phyloP scores from a whole-genome alignment of 2,888 invertebrate genomes.

The Torymus aiolomorphi region DNA sequence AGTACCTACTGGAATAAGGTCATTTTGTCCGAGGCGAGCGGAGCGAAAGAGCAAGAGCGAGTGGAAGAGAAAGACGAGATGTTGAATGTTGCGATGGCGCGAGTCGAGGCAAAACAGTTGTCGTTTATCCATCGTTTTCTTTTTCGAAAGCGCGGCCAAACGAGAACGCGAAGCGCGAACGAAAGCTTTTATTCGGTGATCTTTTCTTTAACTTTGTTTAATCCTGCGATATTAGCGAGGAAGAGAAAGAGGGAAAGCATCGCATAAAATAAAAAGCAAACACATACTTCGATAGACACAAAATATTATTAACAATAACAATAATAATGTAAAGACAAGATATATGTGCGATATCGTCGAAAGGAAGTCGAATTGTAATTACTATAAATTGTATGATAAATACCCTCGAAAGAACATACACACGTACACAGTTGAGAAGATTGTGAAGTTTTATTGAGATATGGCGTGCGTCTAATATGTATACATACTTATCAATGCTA shows the following conservation, averaged over 20 bases:
- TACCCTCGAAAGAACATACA: background rate
- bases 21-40: slow-evolving; percentile 21
- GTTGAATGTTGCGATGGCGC: slow-evolving; percentile 23
- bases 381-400: slow-evolving; percentile 57
- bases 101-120: background rate
- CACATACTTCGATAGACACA: slow-evolving; percentile 28
- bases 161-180: background rate
- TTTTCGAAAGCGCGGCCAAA: slow-evolving; percentile 1
- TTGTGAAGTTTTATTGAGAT: slow-evolving; percentile 20
- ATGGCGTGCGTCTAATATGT: slow-evolving; percentile 55
- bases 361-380: slow-evolving; percentile 59
- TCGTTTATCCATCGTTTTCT: background rate
- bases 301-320: slow-evolving; percentile 41
- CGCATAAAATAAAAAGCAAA: background rate
- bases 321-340: slow-evolving; percentile 16
- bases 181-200: slow-evolving; percentile 15
- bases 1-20: slow-evolving; percentile 31
- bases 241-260: slow-evolving; percentile 2
- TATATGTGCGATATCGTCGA: slow-evolving; percentile 49
- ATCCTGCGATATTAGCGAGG: slow-evolving; percentile 13
- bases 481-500: slow-evolving; percentile 59
- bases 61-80: slow-evolving; percentile 56
- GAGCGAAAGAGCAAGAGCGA: slow-evolving; percentile 39
- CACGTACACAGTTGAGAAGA: slow-evolving; percentile 10
- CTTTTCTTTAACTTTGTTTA: slow-evolving; percentile 21